These are phyloP conservation scores for Mesocricetus auratus DNA, from an alignment of 2,113 vertebrate genomes.

Conservation along the genomic window DNA sequence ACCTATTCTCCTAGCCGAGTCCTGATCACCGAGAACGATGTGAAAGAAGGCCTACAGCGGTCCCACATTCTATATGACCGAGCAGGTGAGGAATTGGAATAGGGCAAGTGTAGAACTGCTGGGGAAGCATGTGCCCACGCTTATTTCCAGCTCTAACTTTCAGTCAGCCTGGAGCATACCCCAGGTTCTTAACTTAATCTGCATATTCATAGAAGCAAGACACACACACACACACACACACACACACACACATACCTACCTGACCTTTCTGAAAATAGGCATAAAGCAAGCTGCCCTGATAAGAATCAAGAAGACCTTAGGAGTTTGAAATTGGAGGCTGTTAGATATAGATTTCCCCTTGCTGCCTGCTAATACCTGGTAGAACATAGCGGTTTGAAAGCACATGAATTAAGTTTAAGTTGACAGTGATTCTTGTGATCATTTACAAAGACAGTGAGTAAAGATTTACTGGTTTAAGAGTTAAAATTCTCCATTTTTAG, in stretches of 20 bases:
- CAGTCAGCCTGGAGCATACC: not conserved
- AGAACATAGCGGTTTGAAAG: not conserved
- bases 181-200: not conserved
- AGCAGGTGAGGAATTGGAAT: slow-evolving; percentile 89
- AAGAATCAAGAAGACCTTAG: not conserved
- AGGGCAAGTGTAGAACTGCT: not conserved
- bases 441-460: not conserved
- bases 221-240: not conserved
- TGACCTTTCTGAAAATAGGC: slow-evolving; percentile 3
- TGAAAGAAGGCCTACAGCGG: slow-evolving; percentile 96
- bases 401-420: not conserved
- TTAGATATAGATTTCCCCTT: not conserved
- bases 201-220: not conserved
- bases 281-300: not conserved
- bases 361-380: not conserved
- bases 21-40: slow-evolving; percentile 92
- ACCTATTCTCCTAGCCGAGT: slow-evolving; percentile 76
- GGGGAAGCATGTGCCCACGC: not conserved
- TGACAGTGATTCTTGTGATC: not conserved
- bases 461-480: slow-evolving; percentile 7
- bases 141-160: not conserved
- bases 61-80: slow-evolving; percentile 98
- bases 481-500: slow-evolving; percentile 32
- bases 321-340: not conserved
- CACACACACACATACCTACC: not conserved